Base-by-base conservation (phyloP, 2,797 vertebrate species). In the Melanotaenia nigrans region DNA sequence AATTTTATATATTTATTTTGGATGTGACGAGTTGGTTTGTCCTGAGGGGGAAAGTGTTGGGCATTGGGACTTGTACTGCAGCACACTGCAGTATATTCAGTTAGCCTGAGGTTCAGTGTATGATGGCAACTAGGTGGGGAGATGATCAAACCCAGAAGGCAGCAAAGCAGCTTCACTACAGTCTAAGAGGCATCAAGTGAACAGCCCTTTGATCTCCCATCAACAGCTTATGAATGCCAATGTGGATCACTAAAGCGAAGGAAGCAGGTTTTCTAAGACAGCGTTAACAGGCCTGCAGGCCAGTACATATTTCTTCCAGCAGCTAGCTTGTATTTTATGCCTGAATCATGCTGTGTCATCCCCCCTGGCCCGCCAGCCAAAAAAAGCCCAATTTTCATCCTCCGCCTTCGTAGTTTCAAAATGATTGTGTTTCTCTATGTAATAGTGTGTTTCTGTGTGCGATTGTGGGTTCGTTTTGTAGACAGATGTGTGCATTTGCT, bases 1-100 rank as follows among this genome's bases (percentile, higher is more conserved):
- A 90, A 93, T 92, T 93, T 94, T 94, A 92, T 92, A 92, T 93
- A 91, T 93, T 92, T 93, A 89, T 93, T 92, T 93, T 88, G 84
- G 83, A 87, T 45, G 79, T 83, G 87, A 88, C 75, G 61, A 84
- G 83, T 82, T 73, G 57, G 86, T 91, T 89, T 90, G 85, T 92
- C 90, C 89, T 68, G 61, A 78, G 85, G 79, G 78, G 75, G 60
- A 36, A 76, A 62, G 68, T 25, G 63, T 53, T 71, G 64, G 78
- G 71, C 72, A 68, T 51, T 3, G 12, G 42, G 61, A 71, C 62
- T 28, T 20, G 55, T 61, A 49, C 73, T 73, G 86, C 86, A 73
- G 85, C 76, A 80, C 61, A 79, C 84, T 75, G 83, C 81, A 13
- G 85, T 69, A 45, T 49, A 65, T 61, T 64, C 66, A 13, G 58